phyloP scores from a whole-genome alignment of 2,797 vertebrate species.

The Chaetophractus vellerosus region DNA sequence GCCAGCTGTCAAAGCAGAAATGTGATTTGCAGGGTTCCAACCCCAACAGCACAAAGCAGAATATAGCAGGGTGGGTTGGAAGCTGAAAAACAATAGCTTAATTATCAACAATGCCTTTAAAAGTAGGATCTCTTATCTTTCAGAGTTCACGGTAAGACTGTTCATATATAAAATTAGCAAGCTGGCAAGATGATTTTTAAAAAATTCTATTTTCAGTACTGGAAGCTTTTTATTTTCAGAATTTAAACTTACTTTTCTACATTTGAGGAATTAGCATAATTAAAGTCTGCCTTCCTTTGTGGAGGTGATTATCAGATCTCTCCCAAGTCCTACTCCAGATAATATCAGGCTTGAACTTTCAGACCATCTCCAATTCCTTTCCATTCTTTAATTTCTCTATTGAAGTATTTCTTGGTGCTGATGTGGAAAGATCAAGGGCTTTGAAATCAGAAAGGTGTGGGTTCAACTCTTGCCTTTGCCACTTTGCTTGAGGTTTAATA shows the following conservation, averaged over 20 bases:
- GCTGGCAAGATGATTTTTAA: background rate
- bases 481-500: constrained; percentile 39
- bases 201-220: background rate
- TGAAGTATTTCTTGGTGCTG: background rate
- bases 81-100: background rate
- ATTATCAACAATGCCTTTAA: constrained; percentile 21
- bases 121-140: constrained; percentile 33
- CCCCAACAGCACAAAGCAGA: no score
- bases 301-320: background rate
- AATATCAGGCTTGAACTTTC: background rate
- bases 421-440: constrained; percentile 6
- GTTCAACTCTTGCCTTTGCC: background rate
- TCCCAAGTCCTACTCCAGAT: background rate
- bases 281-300: constrained; percentile 11
- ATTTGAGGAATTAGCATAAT: constrained; percentile 48
- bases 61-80: background rate
- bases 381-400: background rate
- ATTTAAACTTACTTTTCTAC: constrained; percentile 52
- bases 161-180: constrained; percentile 55
- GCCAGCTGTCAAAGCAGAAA: background rate
- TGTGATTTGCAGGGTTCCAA: background rate
- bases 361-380: constrained; percentile 20
- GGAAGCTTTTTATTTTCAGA: constrained; percentile 39
- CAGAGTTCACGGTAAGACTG: background rate
- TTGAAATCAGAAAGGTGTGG: background rate